Percentiles rank a stretch among this genome's conserved stretches.
phyloP scores from a whole-genome alignment of 2,113 vertebrate genomes.

The Lampris incognitus region DNA sequence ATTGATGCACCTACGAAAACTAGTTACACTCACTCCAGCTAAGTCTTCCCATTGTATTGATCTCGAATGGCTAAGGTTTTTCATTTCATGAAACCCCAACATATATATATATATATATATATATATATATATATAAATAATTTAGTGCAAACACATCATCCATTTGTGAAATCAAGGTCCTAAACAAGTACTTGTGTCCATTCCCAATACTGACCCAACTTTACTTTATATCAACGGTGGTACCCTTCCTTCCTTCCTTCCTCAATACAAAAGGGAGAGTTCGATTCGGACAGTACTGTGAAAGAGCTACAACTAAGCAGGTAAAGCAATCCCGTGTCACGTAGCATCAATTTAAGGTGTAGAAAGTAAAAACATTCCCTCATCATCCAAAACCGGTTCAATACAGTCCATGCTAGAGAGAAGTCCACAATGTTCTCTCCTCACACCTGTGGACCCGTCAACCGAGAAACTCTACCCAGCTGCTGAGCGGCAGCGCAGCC shows the following conservation, averaged over 20 bases:
- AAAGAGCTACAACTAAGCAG: background rate
- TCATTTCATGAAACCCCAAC: too few species aligned
- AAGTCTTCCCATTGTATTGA: too few species aligned
- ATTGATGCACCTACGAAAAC: too few species aligned
- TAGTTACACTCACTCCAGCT: too few species aligned
- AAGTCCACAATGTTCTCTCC: background rate
- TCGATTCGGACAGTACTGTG: background rate
- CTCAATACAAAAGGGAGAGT: background rate
- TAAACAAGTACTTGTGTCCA: too few species aligned
- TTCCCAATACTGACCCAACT: background rate
- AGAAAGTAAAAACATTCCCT: too few species aligned
- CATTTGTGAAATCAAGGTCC: too few species aligned
- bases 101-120: too few species aligned
- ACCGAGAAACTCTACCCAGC: conserved; percentile 17
- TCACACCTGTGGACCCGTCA: conserved; percentile 42
- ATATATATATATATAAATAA: too few species aligned
- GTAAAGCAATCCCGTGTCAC: background rate
- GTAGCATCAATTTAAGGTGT: background rate
- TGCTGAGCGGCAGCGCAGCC: background rate
- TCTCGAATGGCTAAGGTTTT: too few species aligned
- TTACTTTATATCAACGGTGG: conserved; percentile 35
- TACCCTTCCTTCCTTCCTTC: conserved; percentile 3
- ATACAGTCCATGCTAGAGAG: background rate
- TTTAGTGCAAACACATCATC: too few species aligned
- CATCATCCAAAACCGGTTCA: too few species aligned